Conservation (phyloP, 2,113 vertebrate species). For the Psephotus haematonotus region DNA sequence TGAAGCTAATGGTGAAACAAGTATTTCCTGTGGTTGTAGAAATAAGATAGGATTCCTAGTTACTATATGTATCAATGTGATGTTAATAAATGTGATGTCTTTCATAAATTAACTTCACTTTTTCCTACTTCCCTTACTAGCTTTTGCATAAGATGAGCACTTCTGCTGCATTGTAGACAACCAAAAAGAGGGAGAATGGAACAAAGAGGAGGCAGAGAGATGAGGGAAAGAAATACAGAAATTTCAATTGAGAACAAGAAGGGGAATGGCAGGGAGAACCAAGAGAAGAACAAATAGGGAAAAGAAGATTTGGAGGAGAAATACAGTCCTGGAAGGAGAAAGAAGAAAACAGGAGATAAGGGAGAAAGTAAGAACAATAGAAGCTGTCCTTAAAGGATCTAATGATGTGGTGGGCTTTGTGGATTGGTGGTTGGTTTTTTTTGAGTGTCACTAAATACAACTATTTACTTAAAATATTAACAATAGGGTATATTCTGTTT, state of each 20-base stretch:
- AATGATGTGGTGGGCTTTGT: neutral
- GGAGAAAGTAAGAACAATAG: neutral
- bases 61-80: neutral
- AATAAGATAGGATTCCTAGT: neutral
- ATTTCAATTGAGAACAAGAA: neutral
- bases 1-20: neutral
- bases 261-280: neutral
- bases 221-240: neutral
- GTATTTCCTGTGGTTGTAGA: neutral
- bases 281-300: neutral
- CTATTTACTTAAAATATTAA: neutral
- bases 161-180: neutral
- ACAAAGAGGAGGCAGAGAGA: neutral
- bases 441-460: neutral
- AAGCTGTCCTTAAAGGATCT: neutral
- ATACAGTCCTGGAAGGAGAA: neutral
- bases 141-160: neutral
- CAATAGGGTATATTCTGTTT: neutral
- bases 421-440: neutral
- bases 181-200: neutral
- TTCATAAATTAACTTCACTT: neutral
- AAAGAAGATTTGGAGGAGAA: neutral
- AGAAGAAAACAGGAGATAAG: neutral
- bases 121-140: slow-evolving; percentile 13
- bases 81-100: neutral